Conservation (phyloP, 2,888 invertebrate species). For the Ormyrus nitidulus region DNA sequence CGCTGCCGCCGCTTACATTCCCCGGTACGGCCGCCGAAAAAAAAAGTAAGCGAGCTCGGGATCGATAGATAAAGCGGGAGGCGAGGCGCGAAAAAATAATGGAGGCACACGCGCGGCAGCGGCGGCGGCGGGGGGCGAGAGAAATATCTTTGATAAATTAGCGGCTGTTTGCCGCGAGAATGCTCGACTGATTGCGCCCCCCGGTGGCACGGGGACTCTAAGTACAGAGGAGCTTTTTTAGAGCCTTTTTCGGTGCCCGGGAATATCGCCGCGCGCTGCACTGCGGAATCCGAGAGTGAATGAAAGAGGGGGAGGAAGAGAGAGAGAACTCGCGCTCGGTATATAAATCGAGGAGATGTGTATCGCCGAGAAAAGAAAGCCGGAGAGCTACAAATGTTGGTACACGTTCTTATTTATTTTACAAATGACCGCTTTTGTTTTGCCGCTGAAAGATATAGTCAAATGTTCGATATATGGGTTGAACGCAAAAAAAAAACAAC, state of each 20-base stretch:
- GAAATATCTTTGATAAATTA: conserved; percentile 44
- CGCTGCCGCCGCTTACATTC: background rate
- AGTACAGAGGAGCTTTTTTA: conserved; percentile 4
- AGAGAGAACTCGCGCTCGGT: background rate
- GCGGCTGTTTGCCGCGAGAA: conserved; percentile 25
- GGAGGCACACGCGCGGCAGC: background rate
- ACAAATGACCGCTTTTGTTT: conserved; percentile 21
- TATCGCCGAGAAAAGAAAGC: conserved; percentile 4
- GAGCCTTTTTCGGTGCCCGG: too few relatives aligned
- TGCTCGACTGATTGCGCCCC: conserved; percentile 17
- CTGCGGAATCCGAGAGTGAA: background rate
- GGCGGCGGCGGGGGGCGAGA: background rate
- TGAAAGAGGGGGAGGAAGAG: too few relatives aligned
- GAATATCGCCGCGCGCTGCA: background rate
- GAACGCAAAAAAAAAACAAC: background rate
- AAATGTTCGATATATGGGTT: conserved; percentile 7
- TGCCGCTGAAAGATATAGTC: conserved; percentile 6
- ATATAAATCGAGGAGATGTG: conserved; percentile 22
- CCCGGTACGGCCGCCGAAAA: background rate
- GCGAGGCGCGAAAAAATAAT: conserved; percentile 10
- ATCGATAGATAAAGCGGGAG: conserved; percentile 4
- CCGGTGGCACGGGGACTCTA: background rate
- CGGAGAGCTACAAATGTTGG: background rate
- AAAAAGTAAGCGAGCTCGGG: background rate
- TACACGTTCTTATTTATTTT: conserved; percentile 23